Percentiles rank a stretch among this genome's conserved stretches.
phyloP scores from a whole-genome alignment of 1,140 invertebrate species.

The Zaprionus gabonicus region DNA sequence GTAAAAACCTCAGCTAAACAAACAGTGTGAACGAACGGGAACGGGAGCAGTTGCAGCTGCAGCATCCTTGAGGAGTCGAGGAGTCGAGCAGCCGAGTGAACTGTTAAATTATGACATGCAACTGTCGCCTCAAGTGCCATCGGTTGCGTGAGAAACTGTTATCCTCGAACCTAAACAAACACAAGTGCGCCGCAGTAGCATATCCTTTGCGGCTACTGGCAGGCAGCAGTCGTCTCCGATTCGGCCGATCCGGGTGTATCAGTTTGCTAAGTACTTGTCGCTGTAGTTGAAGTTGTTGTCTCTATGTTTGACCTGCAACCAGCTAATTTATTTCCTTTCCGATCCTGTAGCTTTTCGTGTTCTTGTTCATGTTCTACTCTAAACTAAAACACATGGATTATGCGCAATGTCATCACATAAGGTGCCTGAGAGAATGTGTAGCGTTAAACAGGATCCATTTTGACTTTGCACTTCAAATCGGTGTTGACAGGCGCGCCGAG shows the following conservation, averaged over 20 bases:
- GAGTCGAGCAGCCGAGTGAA: conserved; percentile 16
- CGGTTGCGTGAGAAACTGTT: conserved; percentile 73
- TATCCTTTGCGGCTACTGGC: conserved; percentile 36
- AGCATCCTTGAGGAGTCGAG: conserved; percentile 53
- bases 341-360: conserved; percentile 39
- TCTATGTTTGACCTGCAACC: conserved; percentile 12
- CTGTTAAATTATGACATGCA: conserved; percentile 79
- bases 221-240: background rate
- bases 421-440: conserved; percentile 28
- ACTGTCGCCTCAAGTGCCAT: conserved; percentile 73
- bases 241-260: conserved; percentile 38
- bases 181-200: conserved; percentile 67
- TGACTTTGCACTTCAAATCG: conserved; percentile 66
- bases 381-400: conserved; percentile 56
- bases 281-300: conserved; percentile 22
- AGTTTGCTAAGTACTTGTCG: conserved; percentile 62
- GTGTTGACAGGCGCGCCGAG: conserved; percentile 73
- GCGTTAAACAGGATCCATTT: conserved; percentile 35
- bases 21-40: conserved; percentile 37
- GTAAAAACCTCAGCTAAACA: conserved; percentile 66
- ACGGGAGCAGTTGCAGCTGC: conserved; percentile 38
- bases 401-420: background rate
- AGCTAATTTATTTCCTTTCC: conserved; percentile 77
- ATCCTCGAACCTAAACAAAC: conserved; percentile 76
- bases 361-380: conserved; percentile 3